These are phyloP conservation scores for Thalassarche chlororhynchos DNA, from an alignment of 2,113 vertebrate species.

Conservation along the genomic window DNA sequence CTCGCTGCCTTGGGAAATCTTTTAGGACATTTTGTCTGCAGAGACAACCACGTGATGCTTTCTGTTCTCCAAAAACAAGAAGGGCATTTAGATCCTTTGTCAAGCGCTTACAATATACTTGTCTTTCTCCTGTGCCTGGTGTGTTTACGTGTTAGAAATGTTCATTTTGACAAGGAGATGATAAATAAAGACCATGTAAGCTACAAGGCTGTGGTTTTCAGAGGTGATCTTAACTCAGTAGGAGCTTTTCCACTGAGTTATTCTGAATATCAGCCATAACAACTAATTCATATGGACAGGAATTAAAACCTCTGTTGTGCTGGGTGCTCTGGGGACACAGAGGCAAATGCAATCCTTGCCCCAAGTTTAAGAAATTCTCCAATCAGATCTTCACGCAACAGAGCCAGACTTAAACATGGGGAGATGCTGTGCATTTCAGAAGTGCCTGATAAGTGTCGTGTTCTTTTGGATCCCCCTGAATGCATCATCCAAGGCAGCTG, in stretches of 20 bases:
- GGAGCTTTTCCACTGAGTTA: background rate
- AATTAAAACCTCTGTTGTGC: background rate
- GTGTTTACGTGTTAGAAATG: background rate
- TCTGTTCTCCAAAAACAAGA: conserved; percentile 4
- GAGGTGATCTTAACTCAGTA: background rate
- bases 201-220: background rate
- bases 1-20: background rate
- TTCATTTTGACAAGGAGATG: background rate
- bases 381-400: background rate
- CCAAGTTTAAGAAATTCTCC: background rate
- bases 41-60: background rate
- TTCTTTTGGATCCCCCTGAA: background rate
- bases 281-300: background rate
- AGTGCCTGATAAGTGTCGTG: rapidly evolving
- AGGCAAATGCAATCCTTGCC: background rate
- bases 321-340: background rate
- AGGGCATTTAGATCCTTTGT: background rate
- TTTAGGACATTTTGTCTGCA: background rate
- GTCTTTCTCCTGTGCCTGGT: background rate
- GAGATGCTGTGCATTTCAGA: background rate
- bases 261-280: background rate
- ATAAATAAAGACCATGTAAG: background rate
- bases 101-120: background rate
- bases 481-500: background rate
- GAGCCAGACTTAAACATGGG: background rate